phyloP scores from a whole-genome alignment of 2,888 invertebrate genomes.

The Pardosa pseudoannulata region DNA sequence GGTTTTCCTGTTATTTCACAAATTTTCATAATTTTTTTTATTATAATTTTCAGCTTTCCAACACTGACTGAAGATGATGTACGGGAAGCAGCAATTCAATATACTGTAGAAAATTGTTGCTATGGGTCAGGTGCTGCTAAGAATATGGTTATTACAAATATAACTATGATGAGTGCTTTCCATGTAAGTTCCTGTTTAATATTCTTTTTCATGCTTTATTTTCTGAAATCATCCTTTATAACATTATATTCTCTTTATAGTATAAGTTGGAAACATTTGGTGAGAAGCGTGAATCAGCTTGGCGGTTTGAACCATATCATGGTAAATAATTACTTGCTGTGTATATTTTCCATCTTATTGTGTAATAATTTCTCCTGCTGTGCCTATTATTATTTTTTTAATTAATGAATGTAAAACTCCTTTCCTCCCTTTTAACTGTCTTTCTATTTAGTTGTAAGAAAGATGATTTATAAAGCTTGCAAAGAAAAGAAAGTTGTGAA shows the following conservation, averaged over 20 bases:
- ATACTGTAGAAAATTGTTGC: slow-evolving; percentile 79
- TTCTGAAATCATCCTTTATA: background rate
- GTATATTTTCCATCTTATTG: no score
- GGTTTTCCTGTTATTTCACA: no score
- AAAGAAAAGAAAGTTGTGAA: no score
- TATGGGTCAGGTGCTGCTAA: slow-evolving; percentile 79
- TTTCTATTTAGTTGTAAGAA: no score
- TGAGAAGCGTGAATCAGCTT: slow-evolving; percentile 64
- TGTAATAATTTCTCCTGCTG: no score
- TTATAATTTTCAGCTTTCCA: slow-evolving; percentile 41
- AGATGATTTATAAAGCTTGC: no score
- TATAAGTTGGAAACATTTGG: slow-evolving; percentile 66
- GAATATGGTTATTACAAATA: slow-evolving; percentile 78
- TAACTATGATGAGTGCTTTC: slow-evolving; percentile 79
- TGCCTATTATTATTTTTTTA: no score
- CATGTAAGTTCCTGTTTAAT: slow-evolving; percentile 79
- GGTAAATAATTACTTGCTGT: slow-evolving; percentile 47
- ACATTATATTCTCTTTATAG: slow-evolving; percentile 30
- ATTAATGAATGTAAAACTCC: no score
- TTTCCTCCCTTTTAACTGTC: no score
- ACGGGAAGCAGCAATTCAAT: slow-evolving; percentile 78
- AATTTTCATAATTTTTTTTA: no score
- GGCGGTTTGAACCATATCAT: slow-evolving; percentile 54
- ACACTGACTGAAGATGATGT: slow-evolving; percentile 78
- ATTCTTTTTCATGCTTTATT: no score